These are phyloP conservation scores for Synanthedon vespiformis DNA, from an alignment of 2,888 invertebrate genomes.

Conservation along the genomic window DNA sequence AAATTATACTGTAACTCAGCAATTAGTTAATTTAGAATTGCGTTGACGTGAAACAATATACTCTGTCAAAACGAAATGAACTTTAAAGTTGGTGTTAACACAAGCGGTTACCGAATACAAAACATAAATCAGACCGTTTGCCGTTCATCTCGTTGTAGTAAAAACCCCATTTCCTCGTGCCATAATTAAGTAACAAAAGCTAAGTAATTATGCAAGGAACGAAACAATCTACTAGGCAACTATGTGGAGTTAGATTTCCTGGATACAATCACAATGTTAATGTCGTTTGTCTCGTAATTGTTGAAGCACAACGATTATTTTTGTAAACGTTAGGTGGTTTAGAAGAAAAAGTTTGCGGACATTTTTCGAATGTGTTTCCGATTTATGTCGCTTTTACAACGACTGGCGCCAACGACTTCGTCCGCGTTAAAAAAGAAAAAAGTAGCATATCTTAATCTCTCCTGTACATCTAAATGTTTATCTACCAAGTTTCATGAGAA, in stretches of 20 bases:
- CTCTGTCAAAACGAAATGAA: neutral
- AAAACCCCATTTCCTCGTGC: slow-evolving; percentile 42
- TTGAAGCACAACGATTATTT: neutral
- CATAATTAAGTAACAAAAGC: slow-evolving; percentile 59
- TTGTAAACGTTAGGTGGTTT: no score
- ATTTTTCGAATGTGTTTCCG: no score
- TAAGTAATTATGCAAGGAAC: slow-evolving; percentile 57
- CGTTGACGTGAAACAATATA: neutral
- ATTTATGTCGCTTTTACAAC: no score
- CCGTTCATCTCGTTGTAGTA: slow-evolving; percentile 41
- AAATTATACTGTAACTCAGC: no score
- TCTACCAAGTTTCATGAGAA: no score
- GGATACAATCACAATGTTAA: slow-evolving; percentile 12
- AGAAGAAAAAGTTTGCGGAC: no score
- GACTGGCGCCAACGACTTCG: no score
- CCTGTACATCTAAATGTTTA: no score
- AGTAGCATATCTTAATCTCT: no score
- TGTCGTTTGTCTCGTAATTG: neutral
- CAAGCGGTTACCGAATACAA: neutral
- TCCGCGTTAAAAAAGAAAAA: no score
- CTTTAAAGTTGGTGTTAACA: neutral
- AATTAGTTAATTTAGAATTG: neutral
- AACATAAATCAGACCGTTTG: slow-evolving; percentile 13
- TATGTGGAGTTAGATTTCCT: slow-evolving; percentile 12
- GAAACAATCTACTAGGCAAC: slow-evolving; percentile 44